Conservation (phyloP, 1,140 invertebrate genomes). For the Maconellicoccus hirsutus region DNA sequence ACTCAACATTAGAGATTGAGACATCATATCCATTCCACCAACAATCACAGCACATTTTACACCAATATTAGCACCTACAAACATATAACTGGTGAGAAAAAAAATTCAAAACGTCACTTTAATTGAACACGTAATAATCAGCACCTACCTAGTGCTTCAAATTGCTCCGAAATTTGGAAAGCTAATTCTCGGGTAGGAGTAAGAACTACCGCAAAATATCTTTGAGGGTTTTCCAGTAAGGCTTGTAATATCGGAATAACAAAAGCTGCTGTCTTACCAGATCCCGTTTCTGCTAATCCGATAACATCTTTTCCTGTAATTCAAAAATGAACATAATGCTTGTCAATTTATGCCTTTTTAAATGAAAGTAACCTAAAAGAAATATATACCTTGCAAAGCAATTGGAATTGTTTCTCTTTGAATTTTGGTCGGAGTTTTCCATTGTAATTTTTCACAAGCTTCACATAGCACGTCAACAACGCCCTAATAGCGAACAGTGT, state of each 20-base stretch:
- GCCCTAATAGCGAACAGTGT: constrained; percentile 47
- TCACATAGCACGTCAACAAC: constrained; percentile 83
- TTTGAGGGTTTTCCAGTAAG: constrained; percentile 77
- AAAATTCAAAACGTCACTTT: background rate
- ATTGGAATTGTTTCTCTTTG: constrained; percentile 87
- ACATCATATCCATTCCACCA: constrained; percentile 95
- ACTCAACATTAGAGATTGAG: constrained; percentile 75
- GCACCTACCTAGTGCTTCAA: constrained; percentile 72
- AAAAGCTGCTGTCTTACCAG: constrained; percentile 96
- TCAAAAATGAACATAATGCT: background rate
- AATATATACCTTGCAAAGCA: constrained; percentile 66
- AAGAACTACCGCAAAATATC: constrained; percentile 86
- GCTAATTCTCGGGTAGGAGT: constrained; percentile 96
- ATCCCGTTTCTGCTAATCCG: constrained; percentile 93
- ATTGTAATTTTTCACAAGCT: constrained; percentile 84
- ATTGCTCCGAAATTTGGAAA: constrained; percentile 90
- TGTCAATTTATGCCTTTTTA: too few relatives aligned
- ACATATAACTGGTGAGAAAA: background rate
- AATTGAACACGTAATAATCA: background rate
- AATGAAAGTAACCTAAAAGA: background rate
- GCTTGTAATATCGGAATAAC: constrained; percentile 89
- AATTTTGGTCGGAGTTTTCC: constrained; percentile 88
- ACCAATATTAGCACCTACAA: constrained; percentile 61
- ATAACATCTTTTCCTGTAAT: constrained; percentile 88
- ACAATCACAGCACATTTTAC: constrained; percentile 93